Evolutionary conservation across 2,113 vertebrate genomes (phyloP).

Genomic region (Columba livia): DNA sequence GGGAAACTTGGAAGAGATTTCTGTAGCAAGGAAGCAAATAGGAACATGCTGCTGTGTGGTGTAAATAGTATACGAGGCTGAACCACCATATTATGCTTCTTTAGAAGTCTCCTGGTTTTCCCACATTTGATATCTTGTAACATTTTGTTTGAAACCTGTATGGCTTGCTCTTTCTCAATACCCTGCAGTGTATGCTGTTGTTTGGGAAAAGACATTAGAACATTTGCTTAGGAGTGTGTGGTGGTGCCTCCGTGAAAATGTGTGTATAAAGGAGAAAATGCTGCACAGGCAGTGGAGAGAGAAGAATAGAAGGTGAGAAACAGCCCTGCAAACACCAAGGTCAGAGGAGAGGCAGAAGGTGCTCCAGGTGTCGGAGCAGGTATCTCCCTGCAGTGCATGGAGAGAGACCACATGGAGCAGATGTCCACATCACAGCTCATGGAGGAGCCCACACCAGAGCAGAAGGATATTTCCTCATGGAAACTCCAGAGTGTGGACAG

Average conservation of each 20-base stretch:
- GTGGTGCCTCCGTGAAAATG: neutral
- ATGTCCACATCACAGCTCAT: neutral
- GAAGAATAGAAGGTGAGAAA: neutral
- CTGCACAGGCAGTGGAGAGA: neutral
- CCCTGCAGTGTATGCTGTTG: neutral
- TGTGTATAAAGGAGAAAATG: neutral
- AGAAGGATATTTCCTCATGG: neutral
- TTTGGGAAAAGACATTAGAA: neutral
- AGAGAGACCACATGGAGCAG: neutral
- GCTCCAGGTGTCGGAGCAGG: neutral
- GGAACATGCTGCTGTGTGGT: neutral
- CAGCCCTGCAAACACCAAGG: neutral
- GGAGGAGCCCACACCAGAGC: neutral
- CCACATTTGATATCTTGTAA: neutral
- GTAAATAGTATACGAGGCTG: neutral
- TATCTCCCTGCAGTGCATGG: neutral
- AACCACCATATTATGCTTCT: neutral
- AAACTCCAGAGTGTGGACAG: neutral
- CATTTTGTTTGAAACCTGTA: neutral
- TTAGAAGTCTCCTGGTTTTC: neutral
- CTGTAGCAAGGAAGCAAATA: neutral
- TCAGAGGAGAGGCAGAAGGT: neutral
- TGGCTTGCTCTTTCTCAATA: neutral
- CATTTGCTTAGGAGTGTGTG: neutral
- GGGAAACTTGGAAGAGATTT: neutral